Conservation (phyloP, 2,113 vertebrate species). For the Formicarius rufipectus region DNA sequence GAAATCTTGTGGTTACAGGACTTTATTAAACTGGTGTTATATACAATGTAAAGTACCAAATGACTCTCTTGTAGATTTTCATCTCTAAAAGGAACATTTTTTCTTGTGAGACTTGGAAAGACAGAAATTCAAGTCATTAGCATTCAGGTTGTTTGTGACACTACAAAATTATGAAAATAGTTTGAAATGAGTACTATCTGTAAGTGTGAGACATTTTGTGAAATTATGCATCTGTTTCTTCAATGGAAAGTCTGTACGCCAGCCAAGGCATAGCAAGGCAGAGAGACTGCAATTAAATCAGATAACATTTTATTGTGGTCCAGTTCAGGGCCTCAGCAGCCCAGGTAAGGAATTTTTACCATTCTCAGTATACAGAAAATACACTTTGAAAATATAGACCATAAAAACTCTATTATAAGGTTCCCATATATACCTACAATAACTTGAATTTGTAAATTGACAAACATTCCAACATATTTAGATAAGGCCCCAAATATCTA, state of each 20-base stretch:
- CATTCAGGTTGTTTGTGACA: constrained; percentile 54
- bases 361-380: not conserved
- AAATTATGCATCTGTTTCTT: constrained; percentile 56
- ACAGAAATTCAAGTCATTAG: constrained; percentile 33
- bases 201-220: constrained; percentile 49
- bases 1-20: not conserved
- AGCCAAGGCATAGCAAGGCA: not conserved
- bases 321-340: not conserved
- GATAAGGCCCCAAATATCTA: not conserved
- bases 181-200: constrained; percentile 26
- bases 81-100: not conserved
- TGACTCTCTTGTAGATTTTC: not conserved
- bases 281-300: not conserved
- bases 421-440: not conserved
- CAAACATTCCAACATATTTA: not conserved
- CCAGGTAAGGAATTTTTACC: not conserved
- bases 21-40: not conserved
- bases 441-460: not conserved
- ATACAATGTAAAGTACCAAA: not conserved
- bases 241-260: not conserved
- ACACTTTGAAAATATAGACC: not conserved
- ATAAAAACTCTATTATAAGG: not conserved
- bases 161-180: constrained; percentile 7
- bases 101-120: not conserved
- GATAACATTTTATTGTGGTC: not conserved